Evolutionary conservation across 2,113 vertebrate species (phyloP).

Genomic region (Helogale parvula): DNA sequence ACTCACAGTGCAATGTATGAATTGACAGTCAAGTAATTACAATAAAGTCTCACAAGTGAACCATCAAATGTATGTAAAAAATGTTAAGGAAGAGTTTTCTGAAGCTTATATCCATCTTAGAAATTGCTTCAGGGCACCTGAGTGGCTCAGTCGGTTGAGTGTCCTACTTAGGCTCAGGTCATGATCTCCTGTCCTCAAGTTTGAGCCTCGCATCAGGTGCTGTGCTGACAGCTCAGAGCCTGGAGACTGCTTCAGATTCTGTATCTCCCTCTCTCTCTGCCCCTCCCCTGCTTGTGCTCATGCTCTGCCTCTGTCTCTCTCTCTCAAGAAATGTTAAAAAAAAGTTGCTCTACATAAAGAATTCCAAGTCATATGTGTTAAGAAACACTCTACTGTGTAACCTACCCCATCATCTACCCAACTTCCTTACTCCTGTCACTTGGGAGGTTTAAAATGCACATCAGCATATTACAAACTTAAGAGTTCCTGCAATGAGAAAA

Average conservation of each 20-base stretch:
- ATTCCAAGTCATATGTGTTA: neutral
- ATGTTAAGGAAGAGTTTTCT: neutral
- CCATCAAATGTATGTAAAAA: neutral
- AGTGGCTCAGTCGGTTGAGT: too few relatives aligned
- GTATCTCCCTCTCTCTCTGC: too few relatives aligned
- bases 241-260: too few relatives aligned
- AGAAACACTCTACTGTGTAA: neutral
- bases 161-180: too few relatives aligned
- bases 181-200: too few relatives aligned
- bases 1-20: neutral
- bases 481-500: neutral
- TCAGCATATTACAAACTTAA: neutral
- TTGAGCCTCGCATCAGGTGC: too few relatives aligned
- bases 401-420: neutral
- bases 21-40: neutral
- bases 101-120: neutral
- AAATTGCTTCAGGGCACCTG: neutral
- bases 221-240: too few relatives aligned
- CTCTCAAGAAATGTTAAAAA: too few relatives aligned
- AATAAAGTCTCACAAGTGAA: neutral
- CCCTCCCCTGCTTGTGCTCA: too few relatives aligned
- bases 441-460: neutral
- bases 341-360: neutral
- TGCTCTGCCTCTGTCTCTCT: too few relatives aligned
- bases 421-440: neutral